Conservation (phyloP, 1,140 invertebrate species). For the Lepidurus apus region DNA sequence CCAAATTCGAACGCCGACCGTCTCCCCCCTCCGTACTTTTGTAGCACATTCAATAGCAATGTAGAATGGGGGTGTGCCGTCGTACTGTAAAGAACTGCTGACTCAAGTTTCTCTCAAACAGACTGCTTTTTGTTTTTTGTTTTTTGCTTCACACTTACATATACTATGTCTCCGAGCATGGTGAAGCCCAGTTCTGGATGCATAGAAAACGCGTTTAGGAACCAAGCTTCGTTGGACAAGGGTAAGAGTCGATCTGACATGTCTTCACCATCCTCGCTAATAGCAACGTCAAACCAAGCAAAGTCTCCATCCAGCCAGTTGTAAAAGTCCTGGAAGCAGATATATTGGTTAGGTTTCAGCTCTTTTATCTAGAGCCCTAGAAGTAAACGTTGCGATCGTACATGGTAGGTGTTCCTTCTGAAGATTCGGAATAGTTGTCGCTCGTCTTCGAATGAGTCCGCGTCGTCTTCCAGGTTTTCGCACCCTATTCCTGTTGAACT, state of each 20-base stretch:
- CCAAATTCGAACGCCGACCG: constrained; percentile 51
- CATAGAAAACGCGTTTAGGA: constrained; percentile 48
- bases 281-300: constrained; percentile 48
- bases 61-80: constrained; percentile 52
- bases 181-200: constrained; percentile 47
- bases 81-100: too few species aligned
- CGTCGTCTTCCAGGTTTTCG: not conserved
- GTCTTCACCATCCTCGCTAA: constrained; percentile 46
- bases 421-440: constrained; percentile 37
- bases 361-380: not conserved
- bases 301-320: constrained; percentile 43
- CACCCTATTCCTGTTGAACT: not conserved
- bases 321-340: constrained; percentile 30
- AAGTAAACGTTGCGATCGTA: constrained; percentile 11
- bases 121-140: too few species aligned
- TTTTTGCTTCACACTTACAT: not conserved
- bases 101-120: too few species aligned
- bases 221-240: constrained; percentile 46
- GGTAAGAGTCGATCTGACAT: constrained; percentile 45
- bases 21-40: constrained; percentile 52
- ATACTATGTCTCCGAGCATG: constrained; percentile 39
- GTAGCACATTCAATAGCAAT: constrained; percentile 52
- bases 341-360: not conserved
- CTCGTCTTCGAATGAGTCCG: constrained; percentile 28
- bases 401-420: constrained; percentile 37